Evolutionary conservation across 1,140 invertebrate genomes (phyloP).

Genomic region (Drosophila sproati): DNA sequence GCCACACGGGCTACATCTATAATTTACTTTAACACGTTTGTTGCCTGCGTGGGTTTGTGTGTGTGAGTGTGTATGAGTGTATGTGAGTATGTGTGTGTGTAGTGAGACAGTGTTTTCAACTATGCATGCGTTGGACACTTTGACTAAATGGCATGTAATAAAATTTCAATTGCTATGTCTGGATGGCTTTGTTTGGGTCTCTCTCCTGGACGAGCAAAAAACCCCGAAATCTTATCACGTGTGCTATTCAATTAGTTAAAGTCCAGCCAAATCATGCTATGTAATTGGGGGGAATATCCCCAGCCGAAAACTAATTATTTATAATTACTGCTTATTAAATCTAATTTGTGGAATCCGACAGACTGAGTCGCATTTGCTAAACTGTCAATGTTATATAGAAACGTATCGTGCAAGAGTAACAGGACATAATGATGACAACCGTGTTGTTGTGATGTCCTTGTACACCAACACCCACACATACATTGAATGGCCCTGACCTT

Average conservation of each 20-base stretch:
- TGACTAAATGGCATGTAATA: conserved; percentile 76
- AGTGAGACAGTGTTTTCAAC: background rate
- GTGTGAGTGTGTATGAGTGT: conserved; percentile 3
- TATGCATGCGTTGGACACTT: conserved; percentile 48
- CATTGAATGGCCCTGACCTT: conserved; percentile 62
- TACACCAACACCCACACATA: conserved; percentile 21
- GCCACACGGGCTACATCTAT: conserved; percentile 61
- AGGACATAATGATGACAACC: conserved; percentile 31
- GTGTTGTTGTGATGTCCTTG: conserved; percentile 51
- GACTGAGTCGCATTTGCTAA: conserved; percentile 40
- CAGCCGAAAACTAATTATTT: conserved; percentile 39
- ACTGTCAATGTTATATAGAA: conserved; percentile 52
- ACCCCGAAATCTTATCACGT: conserved; percentile 34
- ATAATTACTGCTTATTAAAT: conserved; percentile 75
- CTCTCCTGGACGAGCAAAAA: conserved; percentile 39
- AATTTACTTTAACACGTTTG: conserved; percentile 52
- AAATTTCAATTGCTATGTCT: conserved; percentile 78
- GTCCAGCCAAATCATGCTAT: conserved; percentile 4
- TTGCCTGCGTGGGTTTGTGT: background rate
- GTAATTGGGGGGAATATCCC: background rate
- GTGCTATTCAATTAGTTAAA: conserved; percentile 40
- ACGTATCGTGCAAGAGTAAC: conserved; percentile 3
- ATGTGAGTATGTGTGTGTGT: conserved; percentile 2
- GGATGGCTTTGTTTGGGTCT: conserved; percentile 40
- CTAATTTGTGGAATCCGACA: conserved; percentile 46